Evolutionary conservation across 35 echinoderm and acorn worm genomes (phyloP).

Genomic region (Apostichopus japonicus): DNA sequence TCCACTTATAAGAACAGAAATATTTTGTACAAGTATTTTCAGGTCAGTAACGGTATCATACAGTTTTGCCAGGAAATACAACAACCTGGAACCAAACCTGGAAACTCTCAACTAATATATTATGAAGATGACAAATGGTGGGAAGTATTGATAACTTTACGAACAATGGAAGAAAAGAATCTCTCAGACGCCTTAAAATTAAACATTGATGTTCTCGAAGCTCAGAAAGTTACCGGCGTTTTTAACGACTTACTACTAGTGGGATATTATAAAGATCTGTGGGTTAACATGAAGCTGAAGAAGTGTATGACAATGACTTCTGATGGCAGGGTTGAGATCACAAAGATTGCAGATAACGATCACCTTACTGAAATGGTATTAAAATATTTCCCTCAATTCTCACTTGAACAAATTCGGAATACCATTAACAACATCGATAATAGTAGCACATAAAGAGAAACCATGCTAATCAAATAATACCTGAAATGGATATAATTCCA

Average conservation of each 20-base stretch:
- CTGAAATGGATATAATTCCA: too few species aligned
- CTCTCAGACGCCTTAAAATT: neutral
- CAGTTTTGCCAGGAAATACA: neutral
- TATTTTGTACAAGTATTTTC: neutral
- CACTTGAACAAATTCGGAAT: neutral
- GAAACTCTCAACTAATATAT: too few species aligned
- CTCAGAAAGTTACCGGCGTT: neutral
- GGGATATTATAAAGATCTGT: neutral
- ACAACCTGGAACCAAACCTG: neutral
- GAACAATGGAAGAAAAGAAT: neutral
- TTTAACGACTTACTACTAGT: neutral
- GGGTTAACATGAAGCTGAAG: neutral
- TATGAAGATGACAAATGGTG: neutral
- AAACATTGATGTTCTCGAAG: neutral
- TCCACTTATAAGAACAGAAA: neutral
- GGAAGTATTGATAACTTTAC: constrained; percentile 11
- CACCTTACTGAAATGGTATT: neutral
- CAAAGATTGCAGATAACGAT: neutral
- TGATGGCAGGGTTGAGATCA: neutral
- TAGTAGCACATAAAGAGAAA: neutral
- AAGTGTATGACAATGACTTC: neutral
- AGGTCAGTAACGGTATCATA: neutral
- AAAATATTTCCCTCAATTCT: constrained; percentile 14
- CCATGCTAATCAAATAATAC: too few species aligned
- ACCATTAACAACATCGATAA: neutral